These are phyloP conservation scores for Ariopsis seemanni DNA, from an alignment of 2,113 vertebrate species.

Conservation along the genomic window DNA sequence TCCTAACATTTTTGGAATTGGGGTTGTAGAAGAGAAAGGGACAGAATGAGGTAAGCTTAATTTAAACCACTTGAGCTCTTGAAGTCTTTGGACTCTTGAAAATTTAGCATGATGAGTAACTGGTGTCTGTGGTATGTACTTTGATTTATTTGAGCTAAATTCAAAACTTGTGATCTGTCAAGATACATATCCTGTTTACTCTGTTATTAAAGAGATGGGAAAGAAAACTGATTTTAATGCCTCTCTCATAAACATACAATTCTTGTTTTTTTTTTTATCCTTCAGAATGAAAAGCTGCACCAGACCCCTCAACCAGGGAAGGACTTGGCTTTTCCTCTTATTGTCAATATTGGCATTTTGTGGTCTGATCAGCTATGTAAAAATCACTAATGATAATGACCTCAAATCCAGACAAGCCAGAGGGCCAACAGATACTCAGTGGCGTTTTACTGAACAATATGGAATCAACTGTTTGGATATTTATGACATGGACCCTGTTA, in stretches of 20 bases:
- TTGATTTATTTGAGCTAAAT: not conserved
- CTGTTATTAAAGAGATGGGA: not conserved
- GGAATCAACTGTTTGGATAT: constrained; percentile 79
- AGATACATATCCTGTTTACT: not conserved
- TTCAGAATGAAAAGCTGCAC: constrained; percentile 79
- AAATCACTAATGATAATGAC: constrained; percentile 47
- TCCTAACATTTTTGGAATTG: too few relatives aligned
- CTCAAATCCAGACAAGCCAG: constrained; percentile 64
- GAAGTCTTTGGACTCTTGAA: not conserved
- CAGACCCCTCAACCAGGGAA: constrained; percentile 60
- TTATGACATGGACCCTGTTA: constrained; percentile 85
- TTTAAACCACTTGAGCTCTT: not conserved
- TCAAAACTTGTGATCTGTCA: not conserved
- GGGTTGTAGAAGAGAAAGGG: too few relatives aligned
- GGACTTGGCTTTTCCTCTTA: constrained; percentile 53
- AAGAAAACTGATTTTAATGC: not conserved
- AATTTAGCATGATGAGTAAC: not conserved
- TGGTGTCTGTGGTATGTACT: not conserved
- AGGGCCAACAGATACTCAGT: constrained; percentile 62
- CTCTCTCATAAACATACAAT: not conserved
- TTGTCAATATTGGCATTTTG: constrained; percentile 45
- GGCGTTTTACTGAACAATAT: constrained; percentile 58
- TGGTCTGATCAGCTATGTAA: constrained; percentile 31
- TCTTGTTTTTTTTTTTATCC: constrained; percentile 33
- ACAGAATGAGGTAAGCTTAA: not conserved